Evolutionary conservation across 2,113 vertebrate genomes (phyloP), one percentile per base, ranked within the genome.

Genomic region (Aegithalos caudatus): DNA sequence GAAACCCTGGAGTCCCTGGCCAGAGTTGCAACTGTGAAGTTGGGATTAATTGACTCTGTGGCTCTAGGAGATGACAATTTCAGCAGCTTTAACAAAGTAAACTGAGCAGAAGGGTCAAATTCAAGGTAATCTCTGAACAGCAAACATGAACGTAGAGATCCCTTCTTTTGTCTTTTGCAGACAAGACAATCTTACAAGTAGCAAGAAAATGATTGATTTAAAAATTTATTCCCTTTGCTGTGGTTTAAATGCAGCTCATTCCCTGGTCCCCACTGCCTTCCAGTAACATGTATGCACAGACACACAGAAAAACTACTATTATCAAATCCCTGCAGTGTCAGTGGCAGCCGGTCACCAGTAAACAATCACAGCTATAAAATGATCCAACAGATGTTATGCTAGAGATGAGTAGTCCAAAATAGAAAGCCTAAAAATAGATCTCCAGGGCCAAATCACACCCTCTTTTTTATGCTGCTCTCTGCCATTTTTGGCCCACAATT

Each of bases 311-410:
- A 93, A 88, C 61, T 74, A 81, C 94, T 82, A 78, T 87, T 60
- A 88, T 44, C 62, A n/a, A 79, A 92, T 77, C 90, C 78, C 78
- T 84, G 81, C 69, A 56, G 90, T 86, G 89, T 77, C 64, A 11
- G 77, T 86, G 92, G 94, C 97, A 97, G 86, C 91, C 12, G 11
- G 86, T 93, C 90, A 93, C 86, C 88, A 96, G 96, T 96, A 96
- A 97, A 97, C 96, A 97, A 96, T 97, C 95, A 94, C 73, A 91
- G 92, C 94, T 91, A 88, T 95, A 96, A 97, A 97, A 77, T 86
- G 94, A 96, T 90, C 86, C 86, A 93, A 84, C 97, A 97, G 97
- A 97, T 97, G 96, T 96, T 96, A 93, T 95, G 95, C 88, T 96
- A 79, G 96, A 95, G 94, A 97, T 96, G 95, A 97, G 88, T 83